A percentile compares a stretch with the other conserved stretches of the same genome.
Evolutionary conservation across 2,113 vertebrate genomes (phyloP).

Genomic region (Struthio camelus): DNA sequence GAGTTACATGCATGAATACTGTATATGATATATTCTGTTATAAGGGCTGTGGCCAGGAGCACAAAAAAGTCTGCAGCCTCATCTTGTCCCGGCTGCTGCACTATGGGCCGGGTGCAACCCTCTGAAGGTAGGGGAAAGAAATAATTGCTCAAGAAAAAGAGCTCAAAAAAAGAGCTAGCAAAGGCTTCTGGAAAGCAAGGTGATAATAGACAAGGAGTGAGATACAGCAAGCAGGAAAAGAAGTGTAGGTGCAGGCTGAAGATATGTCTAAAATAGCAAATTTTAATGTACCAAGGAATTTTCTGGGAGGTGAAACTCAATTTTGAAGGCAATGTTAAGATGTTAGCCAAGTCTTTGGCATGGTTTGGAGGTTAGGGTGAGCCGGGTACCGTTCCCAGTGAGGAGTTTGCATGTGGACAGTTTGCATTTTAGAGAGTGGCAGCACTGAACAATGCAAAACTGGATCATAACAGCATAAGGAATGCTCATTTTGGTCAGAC

Average conservation of each 20-base stretch:
- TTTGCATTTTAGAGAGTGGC: not conserved
- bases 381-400: not conserved
- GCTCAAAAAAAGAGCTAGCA: not conserved
- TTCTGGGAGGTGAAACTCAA: not conserved
- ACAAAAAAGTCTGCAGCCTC: not conserved
- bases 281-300: not conserved
- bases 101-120: not conserved
- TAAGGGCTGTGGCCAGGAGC: not conserved
- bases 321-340: not conserved
- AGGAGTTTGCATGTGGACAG: not conserved
- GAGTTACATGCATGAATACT: not conserved
- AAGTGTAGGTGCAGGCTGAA: not conserved
- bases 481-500: not conserved
- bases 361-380: not conserved
- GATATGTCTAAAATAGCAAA: not conserved
- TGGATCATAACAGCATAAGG: not conserved
- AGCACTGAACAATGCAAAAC: not conserved
- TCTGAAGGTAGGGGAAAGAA: not conserved
- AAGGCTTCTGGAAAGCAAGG: not conserved
- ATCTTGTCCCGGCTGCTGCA: not conserved
- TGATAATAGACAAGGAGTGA: too few relatives aligned
- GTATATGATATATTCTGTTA: rapidly evolving
- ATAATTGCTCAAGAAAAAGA: not conserved
- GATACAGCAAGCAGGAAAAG: not conserved
- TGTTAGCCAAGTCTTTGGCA: not conserved